phyloP scores from a whole-genome alignment of 2,113 vertebrate genomes.

The Seriola rivoliana region DNA sequence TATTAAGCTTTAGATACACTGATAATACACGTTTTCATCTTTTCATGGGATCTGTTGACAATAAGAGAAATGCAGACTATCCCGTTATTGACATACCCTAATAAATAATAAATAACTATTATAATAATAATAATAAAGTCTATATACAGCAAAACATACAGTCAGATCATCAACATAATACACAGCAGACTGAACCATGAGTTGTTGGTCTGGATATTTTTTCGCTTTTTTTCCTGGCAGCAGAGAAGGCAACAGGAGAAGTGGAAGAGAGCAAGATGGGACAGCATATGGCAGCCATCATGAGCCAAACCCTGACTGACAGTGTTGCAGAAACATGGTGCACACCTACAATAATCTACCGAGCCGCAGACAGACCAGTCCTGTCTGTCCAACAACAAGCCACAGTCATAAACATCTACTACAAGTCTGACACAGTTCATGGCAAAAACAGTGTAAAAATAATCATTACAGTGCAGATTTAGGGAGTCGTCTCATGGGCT shows the following conservation, averaged over 20 bases:
- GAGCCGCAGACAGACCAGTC: constrained; percentile 18
- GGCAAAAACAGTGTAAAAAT: neutral
- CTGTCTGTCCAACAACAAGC: neutral
- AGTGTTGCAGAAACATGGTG: constrained; percentile 47
- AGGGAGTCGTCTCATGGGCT: neutral
- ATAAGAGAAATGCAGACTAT: too few relatives aligned
- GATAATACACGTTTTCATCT: too few relatives aligned
- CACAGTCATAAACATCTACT: neutral
- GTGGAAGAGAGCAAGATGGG: constrained; percentile 47
- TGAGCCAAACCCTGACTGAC: constrained; percentile 66
- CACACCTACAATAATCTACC: constrained; percentile 58
- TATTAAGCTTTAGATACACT: too few relatives aligned
- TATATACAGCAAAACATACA: neutral
- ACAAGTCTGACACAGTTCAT: neutral
- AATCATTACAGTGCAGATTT: neutral
- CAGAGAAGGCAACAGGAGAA: constrained; percentile 11
- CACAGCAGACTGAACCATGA: neutral
- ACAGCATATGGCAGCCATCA: constrained; percentile 60
- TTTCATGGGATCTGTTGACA: too few relatives aligned
- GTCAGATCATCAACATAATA: neutral
- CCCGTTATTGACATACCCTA: too few relatives aligned
- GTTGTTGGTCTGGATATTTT: constrained; percentile 17
- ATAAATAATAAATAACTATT: neutral
- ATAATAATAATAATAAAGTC: neutral
- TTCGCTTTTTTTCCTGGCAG: constrained; percentile 28